phyloP scores from a whole-genome alignment of 2,797 vertebrate species.

The Heteromormyrus szaboi region DNA sequence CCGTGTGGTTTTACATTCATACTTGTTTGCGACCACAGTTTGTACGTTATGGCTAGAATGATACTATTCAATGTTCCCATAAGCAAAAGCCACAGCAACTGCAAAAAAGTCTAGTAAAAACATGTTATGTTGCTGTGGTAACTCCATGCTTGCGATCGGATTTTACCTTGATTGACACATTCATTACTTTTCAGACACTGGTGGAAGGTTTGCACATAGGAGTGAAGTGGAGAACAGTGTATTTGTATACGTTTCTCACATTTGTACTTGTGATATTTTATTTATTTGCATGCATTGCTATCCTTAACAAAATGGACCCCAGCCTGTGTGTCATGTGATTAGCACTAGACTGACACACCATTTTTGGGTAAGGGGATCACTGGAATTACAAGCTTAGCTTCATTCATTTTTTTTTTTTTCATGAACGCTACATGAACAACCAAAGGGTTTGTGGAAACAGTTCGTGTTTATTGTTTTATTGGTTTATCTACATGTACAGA shows the following conservation, averaged over 20 bases:
- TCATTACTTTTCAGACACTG: neutral
- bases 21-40: slow-evolving; percentile 35
- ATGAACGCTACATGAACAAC: neutral
- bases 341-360: neutral
- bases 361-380: neutral
- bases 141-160: neutral
- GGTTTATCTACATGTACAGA: neutral
- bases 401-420: neutral
- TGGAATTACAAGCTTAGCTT: neutral
- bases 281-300: neutral
- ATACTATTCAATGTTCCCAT: slow-evolving; percentile 16
- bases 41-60: slow-evolving; percentile 44
- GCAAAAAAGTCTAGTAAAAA: neutral
- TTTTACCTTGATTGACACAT: neutral
- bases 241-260: neutral
- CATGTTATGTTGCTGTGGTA: neutral
- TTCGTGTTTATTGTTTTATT: neutral
- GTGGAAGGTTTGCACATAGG: neutral
- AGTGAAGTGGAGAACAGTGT: neutral
- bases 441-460: neutral
- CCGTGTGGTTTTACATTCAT: slow-evolving; percentile 4
- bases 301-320: neutral
- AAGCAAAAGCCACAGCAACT: neutral
- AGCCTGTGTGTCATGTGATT: neutral
- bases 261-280: neutral